Conservation (phyloP, 1,140 invertebrate genomes). For the Mycetomoellerius zeteki region DNA sequence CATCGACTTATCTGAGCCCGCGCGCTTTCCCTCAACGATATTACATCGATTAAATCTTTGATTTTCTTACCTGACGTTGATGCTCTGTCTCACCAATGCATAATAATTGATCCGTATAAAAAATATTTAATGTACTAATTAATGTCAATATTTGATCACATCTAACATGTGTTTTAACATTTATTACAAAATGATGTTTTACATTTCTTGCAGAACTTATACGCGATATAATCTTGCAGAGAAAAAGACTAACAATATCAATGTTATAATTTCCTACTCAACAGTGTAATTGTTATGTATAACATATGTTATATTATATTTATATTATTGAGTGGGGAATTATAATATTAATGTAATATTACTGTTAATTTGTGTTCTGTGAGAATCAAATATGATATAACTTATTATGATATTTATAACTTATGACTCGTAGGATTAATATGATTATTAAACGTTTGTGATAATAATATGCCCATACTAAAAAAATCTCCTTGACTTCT, state of each 20-base stretch:
- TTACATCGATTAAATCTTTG: slow-evolving; percentile 30
- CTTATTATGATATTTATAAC: background rate
- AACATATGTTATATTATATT: no score
- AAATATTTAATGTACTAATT: background rate
- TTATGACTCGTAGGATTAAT: background rate
- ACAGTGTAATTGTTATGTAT: no score
- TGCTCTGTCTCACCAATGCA: background rate
- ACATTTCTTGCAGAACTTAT: background rate
- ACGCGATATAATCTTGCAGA: no score
- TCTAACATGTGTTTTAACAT: background rate
- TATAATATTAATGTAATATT: no score
- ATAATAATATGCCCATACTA: background rate
- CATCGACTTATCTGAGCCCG: background rate
- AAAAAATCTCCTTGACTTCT: background rate
- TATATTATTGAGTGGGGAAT: no score
- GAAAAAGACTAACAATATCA: no score
- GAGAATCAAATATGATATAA: background rate
- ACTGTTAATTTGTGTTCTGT: no score
- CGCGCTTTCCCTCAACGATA: background rate
- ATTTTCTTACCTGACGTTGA: background rate
- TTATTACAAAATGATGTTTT: background rate
- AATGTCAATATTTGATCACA: background rate
- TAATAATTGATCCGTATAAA: background rate
- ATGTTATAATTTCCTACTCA: no score
- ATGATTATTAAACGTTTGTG: background rate